Evolutionary conservation across 2,113 vertebrate species (phyloP), one percentile per base, ranked within the genome.

Genomic region (Sylvietta virens): DNA sequence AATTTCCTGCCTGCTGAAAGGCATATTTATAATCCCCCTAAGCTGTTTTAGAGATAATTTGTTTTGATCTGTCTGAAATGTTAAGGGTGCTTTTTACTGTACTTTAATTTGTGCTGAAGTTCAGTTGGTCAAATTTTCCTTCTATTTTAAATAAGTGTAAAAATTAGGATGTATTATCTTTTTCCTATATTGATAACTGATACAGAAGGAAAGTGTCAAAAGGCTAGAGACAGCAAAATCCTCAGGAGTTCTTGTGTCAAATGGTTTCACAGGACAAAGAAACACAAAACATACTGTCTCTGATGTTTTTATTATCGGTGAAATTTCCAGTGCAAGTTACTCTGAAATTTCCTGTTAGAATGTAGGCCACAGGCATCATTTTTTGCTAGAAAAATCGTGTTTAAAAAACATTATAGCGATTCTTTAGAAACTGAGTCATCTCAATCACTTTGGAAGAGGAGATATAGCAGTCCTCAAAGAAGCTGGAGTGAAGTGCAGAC

Each of bases 371-470:
- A 37, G 42, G 3, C 22, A 28, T 35, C 0, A 2, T 13, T 31
- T 58, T 50, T 89, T 40, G 1, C 35, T 57, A 50, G 54, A 90
- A 64, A 66, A 71, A 40, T 6, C 7, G 2, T 17, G 10, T 48
- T 72, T 11, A 30, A 72, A 66, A 57, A 58, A 6, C 22, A 11
- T 4, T 20, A 14, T 44, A 64, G 42, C 0, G 0, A 8, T 50
- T 19, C 23, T 77, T 92, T 40, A 15, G 54, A 60, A 86, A 50
- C 10, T 0, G 61, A 76, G 27, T 40, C 5, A 20, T 44, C 33
- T 56, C 64, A 23, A 3, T 53, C 10, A 10, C 42, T 90, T 66
- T 15, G 45, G 39, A 76, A 57, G 53, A 61, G 42, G 77, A 74
- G 58, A 33, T 28, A 13, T 0, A 37, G 61, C 15, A 54, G 13